phyloP scores from a whole-genome alignment of 2,888 invertebrate species.

The Catocala sponsa region DNA sequence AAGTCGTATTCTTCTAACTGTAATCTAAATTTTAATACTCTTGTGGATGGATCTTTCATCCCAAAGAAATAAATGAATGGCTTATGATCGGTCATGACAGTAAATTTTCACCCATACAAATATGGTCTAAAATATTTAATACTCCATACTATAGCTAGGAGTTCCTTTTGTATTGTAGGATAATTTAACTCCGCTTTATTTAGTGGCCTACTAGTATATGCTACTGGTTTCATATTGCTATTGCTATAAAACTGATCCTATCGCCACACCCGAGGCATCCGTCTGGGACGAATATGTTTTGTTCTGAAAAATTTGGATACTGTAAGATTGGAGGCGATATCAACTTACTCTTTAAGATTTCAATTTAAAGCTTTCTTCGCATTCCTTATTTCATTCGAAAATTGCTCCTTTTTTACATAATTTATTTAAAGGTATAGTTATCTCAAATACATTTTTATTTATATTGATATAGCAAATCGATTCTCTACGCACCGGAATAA shows the following conservation, averaged over 20 bases:
- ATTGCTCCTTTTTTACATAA: conserved; percentile 25
- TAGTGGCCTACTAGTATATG: conserved; percentile 16
- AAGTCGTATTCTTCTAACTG: conserved; percentile 25
- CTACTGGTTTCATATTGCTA: conserved; percentile 1
- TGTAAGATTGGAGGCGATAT: conserved; percentile 7
- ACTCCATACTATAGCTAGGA: conserved; percentile 8
- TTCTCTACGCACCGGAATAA: too few species aligned
- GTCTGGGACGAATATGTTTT: too few species aligned
- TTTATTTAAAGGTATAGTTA: conserved; percentile 25
- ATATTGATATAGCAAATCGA: too few species aligned
- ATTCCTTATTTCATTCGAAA: conserved; percentile 21
- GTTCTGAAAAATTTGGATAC: too few species aligned
- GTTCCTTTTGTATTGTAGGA: conserved; percentile 24
- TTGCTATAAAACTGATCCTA: conserved; percentile 24
- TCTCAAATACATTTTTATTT: conserved; percentile 9
- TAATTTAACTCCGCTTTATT: conserved; percentile 22
- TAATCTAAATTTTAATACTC: neutral
- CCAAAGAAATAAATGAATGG: conserved; percentile 21
- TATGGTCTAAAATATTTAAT: too few species aligned
- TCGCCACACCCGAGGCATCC: neutral
- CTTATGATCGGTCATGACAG: conserved; percentile 13
- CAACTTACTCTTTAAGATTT: conserved; percentile 13
- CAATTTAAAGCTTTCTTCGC: conserved; percentile 23
- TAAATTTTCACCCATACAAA: too few species aligned
- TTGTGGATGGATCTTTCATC: conserved; percentile 25